phyloP scores from a whole-genome alignment of 92 coral and sea anemone species.

The Phenganax stokvisi region DNA sequence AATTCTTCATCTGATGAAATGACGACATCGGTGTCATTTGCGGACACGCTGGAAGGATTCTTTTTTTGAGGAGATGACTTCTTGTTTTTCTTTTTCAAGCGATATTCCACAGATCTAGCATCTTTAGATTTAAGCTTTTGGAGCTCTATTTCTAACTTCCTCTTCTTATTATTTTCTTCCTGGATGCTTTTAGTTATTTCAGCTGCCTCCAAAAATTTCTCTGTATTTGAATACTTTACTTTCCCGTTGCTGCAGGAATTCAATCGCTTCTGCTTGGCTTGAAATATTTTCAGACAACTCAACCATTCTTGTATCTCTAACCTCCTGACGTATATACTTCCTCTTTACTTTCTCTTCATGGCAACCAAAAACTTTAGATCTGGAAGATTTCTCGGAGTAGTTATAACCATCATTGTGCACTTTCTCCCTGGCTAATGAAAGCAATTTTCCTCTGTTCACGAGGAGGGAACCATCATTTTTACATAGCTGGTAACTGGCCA shows the following conservation, averaged over 20 bases:
- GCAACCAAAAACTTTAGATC: neutral
- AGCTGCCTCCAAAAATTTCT: constrained; percentile 54
- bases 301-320: constrained; percentile 33
- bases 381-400: neutral
- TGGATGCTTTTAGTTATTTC: constrained; percentile 39
- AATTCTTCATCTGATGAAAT: constrained; percentile 26
- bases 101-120: constrained; percentile 20
- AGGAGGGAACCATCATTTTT: constrained; percentile 41
- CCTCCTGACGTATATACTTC: constrained; percentile 28
- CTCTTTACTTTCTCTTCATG: constrained; percentile 1
- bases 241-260: constrained; percentile 47
- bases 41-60: constrained; percentile 10
- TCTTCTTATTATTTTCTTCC: neutral
- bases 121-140: constrained; percentile 1
- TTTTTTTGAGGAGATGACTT: neutral
- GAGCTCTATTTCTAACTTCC: constrained; percentile 11
- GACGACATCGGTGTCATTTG: constrained; percentile 34
- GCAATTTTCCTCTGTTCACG: constrained; percentile 31
- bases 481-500: constrained; percentile 36
- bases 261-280: constrained; percentile 37
- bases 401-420: constrained; percentile 26
- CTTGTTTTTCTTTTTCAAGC: constrained; percentile 11
- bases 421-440: constrained; percentile 30
- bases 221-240: constrained; percentile 41
- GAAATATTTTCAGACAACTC: constrained; percentile 36